Evolutionary conservation across 1,140 invertebrate species (phyloP).

Genomic region (Papilio helenus): DNA sequence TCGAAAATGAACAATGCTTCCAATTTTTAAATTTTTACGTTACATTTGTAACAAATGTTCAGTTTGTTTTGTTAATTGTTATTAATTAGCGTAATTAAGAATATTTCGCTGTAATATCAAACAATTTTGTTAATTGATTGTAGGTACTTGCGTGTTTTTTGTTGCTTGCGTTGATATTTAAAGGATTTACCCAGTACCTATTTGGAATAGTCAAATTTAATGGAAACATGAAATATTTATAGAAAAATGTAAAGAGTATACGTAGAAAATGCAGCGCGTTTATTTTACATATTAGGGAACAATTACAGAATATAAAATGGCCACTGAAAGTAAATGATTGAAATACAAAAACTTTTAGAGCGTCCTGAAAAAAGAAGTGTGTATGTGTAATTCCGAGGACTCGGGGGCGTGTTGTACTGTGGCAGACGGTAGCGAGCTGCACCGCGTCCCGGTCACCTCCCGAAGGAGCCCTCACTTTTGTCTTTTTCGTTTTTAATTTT

Average conservation of each 20-base stretch:
- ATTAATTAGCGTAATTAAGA: not conserved
- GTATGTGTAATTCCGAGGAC: too few relatives aligned
- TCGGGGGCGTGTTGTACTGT: too few relatives aligned
- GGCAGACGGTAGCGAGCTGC: too few relatives aligned
- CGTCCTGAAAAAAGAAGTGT: too few relatives aligned
- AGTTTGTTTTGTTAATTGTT: constrained; percentile 20
- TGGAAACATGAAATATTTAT: too few relatives aligned
- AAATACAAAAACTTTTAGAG: too few relatives aligned
- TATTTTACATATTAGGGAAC: too few relatives aligned
- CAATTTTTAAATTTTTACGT: not conserved
- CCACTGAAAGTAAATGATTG: too few relatives aligned
- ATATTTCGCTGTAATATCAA: not conserved
- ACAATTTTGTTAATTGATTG: not conserved
- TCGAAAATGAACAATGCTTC: too few relatives aligned
- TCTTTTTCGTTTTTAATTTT: not conserved
- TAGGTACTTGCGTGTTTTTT: not conserved
- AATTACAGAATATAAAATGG: too few relatives aligned
- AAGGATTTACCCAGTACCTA: not conserved
- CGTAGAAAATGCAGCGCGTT: too few relatives aligned
- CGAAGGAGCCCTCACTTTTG: not conserved
- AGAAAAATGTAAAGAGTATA: too few relatives aligned
- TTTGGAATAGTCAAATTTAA: not conserved
- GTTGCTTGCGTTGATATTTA: not conserved
- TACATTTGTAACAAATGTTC: not conserved
- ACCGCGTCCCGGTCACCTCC: not conserved